A percentile compares a stretch with the other conserved stretches of the same genome.
Conservation (phyloP, 2,797 vertebrate species). For the Gallinago stenura region DNA sequence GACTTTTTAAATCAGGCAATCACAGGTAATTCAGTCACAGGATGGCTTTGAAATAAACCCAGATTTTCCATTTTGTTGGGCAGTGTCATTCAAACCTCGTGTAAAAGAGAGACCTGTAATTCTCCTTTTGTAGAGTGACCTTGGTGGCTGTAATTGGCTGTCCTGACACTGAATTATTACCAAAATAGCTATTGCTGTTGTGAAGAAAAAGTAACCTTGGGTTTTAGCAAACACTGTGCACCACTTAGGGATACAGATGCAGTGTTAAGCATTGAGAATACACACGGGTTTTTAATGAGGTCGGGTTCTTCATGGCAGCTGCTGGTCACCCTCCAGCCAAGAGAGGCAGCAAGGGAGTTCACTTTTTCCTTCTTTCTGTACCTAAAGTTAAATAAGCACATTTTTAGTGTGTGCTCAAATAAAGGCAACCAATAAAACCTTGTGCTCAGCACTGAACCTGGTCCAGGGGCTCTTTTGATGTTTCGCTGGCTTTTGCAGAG, state of each 20-base stretch:
- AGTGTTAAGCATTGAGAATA: background rate
- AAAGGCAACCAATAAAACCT: background rate
- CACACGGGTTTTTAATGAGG: background rate
- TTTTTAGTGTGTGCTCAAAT: background rate
- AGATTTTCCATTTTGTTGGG: background rate
- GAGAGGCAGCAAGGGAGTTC: background rate
- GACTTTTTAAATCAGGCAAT: background rate
- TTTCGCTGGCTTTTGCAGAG: background rate
- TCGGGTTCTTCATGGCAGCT: background rate
- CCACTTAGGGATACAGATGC: background rate
- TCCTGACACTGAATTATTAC: background rate
- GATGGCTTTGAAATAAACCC: background rate
- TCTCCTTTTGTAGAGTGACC: background rate
- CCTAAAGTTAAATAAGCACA: background rate
- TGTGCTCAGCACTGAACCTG: accelerated
- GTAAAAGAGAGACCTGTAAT: background rate
- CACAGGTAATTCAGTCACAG: background rate
- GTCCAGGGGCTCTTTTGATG: background rate
- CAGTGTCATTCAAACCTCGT: background rate
- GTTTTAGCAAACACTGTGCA: background rate
- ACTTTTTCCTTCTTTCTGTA: background rate
- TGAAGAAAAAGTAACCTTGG: background rate
- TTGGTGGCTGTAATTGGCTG: background rate
- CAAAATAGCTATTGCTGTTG: conserved; percentile 19
- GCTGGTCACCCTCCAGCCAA: background rate